Evolutionary conservation across 2,888 invertebrate genomes (phyloP).

Genomic region (Fragum sueziense): DNA sequence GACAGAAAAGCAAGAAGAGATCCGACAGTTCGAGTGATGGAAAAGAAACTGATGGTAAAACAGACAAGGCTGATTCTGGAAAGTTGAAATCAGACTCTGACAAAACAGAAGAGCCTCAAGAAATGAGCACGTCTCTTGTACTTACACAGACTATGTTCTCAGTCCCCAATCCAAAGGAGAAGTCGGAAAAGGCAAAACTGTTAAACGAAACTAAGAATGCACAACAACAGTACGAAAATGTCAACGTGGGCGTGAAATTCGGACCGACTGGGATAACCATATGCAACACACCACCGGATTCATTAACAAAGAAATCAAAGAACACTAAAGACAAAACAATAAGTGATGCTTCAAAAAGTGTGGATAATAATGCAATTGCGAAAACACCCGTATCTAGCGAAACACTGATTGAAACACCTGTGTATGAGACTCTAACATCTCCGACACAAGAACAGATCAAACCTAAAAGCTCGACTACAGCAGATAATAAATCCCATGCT

Average conservation of each 20-base stretch:
- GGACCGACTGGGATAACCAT: slow-evolving; percentile 31
- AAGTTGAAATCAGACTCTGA: slow-evolving; percentile 24
- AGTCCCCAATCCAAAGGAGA: slow-evolving; percentile 22
- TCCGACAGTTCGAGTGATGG: slow-evolving; percentile 6
- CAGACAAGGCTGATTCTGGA: background rate
- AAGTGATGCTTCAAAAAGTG: too few relatives aligned
- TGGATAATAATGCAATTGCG: background rate
- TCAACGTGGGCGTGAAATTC: slow-evolving; percentile 39
- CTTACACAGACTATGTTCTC: slow-evolving; percentile 55
- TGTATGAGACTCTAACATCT: slow-evolving; percentile 6
- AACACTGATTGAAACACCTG: background rate
- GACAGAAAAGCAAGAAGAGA: slow-evolving; percentile 35
- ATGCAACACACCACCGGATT: slow-evolving; percentile 9
- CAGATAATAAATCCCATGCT: background rate
- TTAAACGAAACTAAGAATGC: slow-evolving; percentile 5
- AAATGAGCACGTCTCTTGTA: slow-evolving; percentile 33
- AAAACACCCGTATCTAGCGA: too few relatives aligned
- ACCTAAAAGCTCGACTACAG: background rate
- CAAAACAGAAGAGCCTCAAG: slow-evolving; percentile 10
- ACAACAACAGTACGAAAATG: slow-evolving; percentile 45
- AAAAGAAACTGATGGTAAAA: slow-evolving; percentile 6
- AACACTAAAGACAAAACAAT: background rate
- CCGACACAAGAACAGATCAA: background rate
- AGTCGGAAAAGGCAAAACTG: background rate
- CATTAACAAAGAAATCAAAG: background rate